A percentile compares a stretch with the other conserved stretches of the same genome.
phyloP scores from a whole-genome alignment of 2,888 invertebrate genomes.

The Callinectes sapidus region DNA sequence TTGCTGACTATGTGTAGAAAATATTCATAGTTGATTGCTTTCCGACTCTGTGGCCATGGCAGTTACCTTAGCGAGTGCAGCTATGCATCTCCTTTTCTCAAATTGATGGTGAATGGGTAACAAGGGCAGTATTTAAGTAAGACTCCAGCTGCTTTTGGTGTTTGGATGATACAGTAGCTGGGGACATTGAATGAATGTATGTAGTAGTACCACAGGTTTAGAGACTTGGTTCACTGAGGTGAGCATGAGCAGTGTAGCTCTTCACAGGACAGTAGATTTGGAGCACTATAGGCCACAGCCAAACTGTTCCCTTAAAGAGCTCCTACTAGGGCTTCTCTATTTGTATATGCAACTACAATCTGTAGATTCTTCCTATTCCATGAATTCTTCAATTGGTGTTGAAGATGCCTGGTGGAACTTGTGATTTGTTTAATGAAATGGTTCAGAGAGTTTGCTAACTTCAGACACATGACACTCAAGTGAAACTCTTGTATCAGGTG shows the following conservation, averaged over 20 bases:
- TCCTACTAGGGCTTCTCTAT: background rate
- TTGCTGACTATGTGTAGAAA: background rate
- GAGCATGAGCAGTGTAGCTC: background rate
- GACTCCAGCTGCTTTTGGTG: background rate
- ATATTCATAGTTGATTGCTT: background rate
- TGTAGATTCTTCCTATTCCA: background rate
- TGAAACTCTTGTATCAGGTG: background rate
- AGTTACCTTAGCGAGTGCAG: background rate
- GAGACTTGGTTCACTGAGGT: background rate
- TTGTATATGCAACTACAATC: background rate
- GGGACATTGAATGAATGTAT: background rate
- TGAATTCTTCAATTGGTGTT: background rate
- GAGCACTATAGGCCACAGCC: background rate
- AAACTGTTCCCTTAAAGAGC: background rate
- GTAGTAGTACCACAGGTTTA: background rate
- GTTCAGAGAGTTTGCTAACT: background rate
- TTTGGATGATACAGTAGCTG: background rate
- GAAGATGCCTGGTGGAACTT: background rate
- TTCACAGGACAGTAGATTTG: background rate
- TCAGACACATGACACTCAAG: background rate
- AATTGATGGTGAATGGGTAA: background rate
- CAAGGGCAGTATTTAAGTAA: background rate
- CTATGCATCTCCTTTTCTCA: background rate
- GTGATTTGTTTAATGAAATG: background rate
- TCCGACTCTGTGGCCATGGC: slow-evolving; percentile 1